These are phyloP conservation scores for Andrena praecox DNA, from an alignment of 2,888 invertebrate genomes.

Conservation along the genomic window DNA sequence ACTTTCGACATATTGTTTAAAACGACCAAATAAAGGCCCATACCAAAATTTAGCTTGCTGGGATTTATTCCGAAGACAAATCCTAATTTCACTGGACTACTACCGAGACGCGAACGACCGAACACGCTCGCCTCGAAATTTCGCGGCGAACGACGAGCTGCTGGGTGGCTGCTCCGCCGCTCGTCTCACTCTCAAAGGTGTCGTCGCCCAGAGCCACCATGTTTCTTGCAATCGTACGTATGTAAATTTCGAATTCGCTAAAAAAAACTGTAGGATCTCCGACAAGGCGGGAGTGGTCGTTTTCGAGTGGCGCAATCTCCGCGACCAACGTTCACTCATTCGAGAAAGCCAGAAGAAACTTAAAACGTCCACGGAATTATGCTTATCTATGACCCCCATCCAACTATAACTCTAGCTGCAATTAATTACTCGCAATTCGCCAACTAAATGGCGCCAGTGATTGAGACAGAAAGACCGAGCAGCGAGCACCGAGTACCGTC, in stretches of 20 bases:
- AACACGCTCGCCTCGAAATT: background rate
- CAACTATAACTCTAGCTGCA: slow-evolving; percentile 18
- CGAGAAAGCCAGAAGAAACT: background rate
- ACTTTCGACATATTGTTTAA: too few relatives aligned
- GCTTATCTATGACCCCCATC: slow-evolving; percentile 23
- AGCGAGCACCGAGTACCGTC: background rate
- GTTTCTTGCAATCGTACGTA: slow-evolving; percentile 4
- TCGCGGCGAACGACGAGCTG: background rate
- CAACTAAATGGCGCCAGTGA: too few relatives aligned
- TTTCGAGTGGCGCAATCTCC: slow-evolving; percentile 44
- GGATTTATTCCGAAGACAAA: too few relatives aligned
- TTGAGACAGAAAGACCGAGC: background rate
- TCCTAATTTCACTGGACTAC: too few relatives aligned
- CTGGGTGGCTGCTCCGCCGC: background rate
- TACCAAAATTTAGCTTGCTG: too few relatives aligned
- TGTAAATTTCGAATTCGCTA: slow-evolving; percentile 15
- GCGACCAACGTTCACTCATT: background rate
- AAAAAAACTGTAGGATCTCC: slow-evolving; percentile 14
- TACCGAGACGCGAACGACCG: background rate
- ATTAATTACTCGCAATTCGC: slow-evolving; percentile 27
- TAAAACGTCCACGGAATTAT: background rate
- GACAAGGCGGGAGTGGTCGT: slow-evolving; percentile 12
- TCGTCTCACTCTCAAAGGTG: slow-evolving; percentile 3
- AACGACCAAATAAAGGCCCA: too few relatives aligned
- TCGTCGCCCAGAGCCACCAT: background rate